Percentiles rank a stretch among this genome's conserved stretches.
These are phyloP conservation scores for Prochilodus magdalenae DNA, from an alignment of 2,113 vertebrate genomes.

Conservation along the genomic window DNA sequence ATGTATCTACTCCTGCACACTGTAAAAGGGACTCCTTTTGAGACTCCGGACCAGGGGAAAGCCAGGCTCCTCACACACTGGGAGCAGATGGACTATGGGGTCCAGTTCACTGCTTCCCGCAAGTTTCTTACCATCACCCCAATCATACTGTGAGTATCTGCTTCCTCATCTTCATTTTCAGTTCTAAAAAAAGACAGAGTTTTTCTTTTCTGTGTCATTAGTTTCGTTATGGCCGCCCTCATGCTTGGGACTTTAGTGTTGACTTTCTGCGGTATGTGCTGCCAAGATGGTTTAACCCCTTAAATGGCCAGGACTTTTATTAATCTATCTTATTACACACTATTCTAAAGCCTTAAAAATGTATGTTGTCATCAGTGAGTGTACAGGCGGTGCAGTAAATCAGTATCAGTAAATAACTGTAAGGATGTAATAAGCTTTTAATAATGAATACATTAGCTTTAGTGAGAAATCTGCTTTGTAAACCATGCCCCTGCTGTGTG, in stretches of 20 bases:
- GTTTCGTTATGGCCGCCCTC: background rate
- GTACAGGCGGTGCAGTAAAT: too few relatives aligned
- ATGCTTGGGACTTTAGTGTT: background rate
- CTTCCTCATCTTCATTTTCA: background rate
- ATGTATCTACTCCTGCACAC: conserved; percentile 98
- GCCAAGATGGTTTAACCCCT: too few relatives aligned
- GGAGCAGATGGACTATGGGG: conserved; percentile 98
- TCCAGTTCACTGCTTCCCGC: conserved; percentile 94
- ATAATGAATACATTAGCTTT: too few relatives aligned
- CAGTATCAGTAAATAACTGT: too few relatives aligned
- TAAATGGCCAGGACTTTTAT: too few relatives aligned
- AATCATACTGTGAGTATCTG: conserved; percentile 89
- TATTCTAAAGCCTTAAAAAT: too few relatives aligned
- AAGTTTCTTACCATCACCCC: conserved; percentile 98
- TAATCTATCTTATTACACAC: too few relatives aligned
- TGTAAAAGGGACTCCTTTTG: conserved; percentile 95
- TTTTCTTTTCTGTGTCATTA: background rate
- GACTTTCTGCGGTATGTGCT: conserved; percentile 40
- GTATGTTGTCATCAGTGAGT: too few relatives aligned
- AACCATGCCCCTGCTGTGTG: background rate
- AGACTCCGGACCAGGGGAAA: conserved; percentile 96
- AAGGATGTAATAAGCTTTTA: too few relatives aligned
- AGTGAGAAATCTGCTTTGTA: too few relatives aligned
- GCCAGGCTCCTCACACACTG: conserved; percentile 94
- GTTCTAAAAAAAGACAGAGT: background rate